Conservation (phyloP, 1,140 invertebrate genomes). For the Drosophila bifasciata region DNA sequence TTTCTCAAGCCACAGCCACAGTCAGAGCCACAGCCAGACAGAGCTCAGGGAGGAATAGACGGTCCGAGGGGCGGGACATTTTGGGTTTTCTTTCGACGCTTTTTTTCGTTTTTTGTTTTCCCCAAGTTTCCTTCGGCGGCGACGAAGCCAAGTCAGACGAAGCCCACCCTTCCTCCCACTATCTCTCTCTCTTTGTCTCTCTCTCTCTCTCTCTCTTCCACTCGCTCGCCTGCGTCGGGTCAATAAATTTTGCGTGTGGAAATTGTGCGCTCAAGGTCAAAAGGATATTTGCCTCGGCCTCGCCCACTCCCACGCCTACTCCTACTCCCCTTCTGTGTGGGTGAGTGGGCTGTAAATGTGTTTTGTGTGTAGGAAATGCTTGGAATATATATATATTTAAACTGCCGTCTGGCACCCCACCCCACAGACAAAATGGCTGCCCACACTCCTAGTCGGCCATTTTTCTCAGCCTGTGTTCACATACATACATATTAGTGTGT, state of each 20-base stretch:
- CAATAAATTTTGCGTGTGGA: slow-evolving; percentile 83
- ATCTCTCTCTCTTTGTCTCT: not conserved
- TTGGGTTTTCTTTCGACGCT: slow-evolving; percentile 17
- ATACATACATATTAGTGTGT: slow-evolving; percentile 1
- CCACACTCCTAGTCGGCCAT: slow-evolving; percentile 44
- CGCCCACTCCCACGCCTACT: not conserved
- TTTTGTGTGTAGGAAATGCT: slow-evolving; percentile 69
- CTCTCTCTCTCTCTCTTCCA: not conserved
- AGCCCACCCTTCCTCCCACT: not conserved
- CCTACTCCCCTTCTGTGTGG: slow-evolving; percentile 3
- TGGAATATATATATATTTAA: slow-evolving; percentile 20
- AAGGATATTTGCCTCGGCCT: slow-evolving; percentile 79
- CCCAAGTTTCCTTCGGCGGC: slow-evolving; percentile 55
- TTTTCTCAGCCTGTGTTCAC: slow-evolving; percentile 30
- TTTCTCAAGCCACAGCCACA: slow-evolving; percentile 47
- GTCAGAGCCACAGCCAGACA: slow-evolving; percentile 60
- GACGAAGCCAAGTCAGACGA: slow-evolving; percentile 63
- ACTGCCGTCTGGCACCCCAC: slow-evolving; percentile 36
- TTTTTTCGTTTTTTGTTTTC: slow-evolving; percentile 55
- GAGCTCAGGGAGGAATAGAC: slow-evolving; percentile 30
- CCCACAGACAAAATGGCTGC: slow-evolving; percentile 64
- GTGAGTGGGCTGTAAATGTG: slow-evolving; percentile 11
- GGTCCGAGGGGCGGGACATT: slow-evolving; percentile 33
- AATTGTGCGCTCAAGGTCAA: slow-evolving; percentile 83
- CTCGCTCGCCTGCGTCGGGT: slow-evolving; percentile 47